Evolutionary conservation across 1,140 invertebrate genomes (phyloP).

Genomic region (Zophobas atratus): DNA sequence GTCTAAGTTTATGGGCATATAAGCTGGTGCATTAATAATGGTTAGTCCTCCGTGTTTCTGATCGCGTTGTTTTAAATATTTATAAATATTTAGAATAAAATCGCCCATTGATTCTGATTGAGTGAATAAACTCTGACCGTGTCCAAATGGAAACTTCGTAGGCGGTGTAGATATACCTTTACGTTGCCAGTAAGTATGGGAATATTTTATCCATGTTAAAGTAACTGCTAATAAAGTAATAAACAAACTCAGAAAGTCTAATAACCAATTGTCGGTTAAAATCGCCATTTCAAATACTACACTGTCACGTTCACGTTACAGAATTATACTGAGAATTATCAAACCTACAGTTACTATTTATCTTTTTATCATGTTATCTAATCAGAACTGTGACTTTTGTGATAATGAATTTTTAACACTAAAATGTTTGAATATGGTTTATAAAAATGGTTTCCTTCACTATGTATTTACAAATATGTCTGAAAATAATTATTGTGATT

Average conservation of each 20-base stretch:
- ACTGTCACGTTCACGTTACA: no score
- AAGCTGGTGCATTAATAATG: slow-evolving; percentile 40
- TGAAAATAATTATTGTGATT: no score
- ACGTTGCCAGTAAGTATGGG: neutral
- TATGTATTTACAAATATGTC: no score
- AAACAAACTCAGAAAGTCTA: neutral
- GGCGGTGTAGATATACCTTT: neutral
- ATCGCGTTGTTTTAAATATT: slow-evolving; percentile 58
- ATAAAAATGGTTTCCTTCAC: no score
- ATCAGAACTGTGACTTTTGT: no score
- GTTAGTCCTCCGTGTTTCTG: slow-evolving; percentile 38
- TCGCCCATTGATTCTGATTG: neutral
- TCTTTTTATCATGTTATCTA: no score
- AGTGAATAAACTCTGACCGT: neutral
- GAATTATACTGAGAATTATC: no score
- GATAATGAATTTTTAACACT: no score
- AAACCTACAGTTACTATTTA: no score
- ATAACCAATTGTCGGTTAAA: neutral
- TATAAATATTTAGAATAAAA: slow-evolving; percentile 55
- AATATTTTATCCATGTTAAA: neutral
- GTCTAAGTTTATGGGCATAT: slow-evolving; percentile 67
- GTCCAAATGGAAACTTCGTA: neutral
- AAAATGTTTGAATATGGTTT: no score
- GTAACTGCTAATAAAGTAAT: neutral
- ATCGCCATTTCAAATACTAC: neutral